These are phyloP conservation scores for Thymelicus sylvestris DNA, from an alignment of 2,888 invertebrate genomes.

Conservation along the genomic window DNA sequence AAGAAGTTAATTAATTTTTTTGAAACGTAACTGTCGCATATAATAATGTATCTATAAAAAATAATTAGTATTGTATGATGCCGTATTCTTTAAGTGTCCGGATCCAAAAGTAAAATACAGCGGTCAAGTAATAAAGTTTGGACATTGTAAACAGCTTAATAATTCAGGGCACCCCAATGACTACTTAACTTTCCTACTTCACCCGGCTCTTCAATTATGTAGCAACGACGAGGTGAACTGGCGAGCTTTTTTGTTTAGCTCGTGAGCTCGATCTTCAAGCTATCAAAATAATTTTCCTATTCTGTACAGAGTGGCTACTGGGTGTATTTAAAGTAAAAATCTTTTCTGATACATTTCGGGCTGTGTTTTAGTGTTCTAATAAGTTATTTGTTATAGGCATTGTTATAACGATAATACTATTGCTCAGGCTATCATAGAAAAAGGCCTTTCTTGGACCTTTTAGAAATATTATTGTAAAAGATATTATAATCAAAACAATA, in stretches of 20 bases:
- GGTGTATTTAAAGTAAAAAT: slow-evolving; percentile 4
- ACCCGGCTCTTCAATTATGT: slow-evolving; percentile 53
- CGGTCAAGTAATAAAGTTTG: slow-evolving; percentile 47
- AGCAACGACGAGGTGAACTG: slow-evolving; percentile 40
- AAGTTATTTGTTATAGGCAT: too few species aligned
- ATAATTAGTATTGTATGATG: not conserved
- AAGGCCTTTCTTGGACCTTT: too few species aligned
- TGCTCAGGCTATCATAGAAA: too few species aligned
- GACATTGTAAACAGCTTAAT: slow-evolving; percentile 58
- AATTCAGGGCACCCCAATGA: slow-evolving; percentile 55
- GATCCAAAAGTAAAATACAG: slow-evolving; percentile 20
- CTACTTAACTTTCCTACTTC: slow-evolving; percentile 52
- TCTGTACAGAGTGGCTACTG: slow-evolving; percentile 9
- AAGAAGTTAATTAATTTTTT: too few species aligned
- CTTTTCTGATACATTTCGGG: not conserved
- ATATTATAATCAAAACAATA: too few species aligned
- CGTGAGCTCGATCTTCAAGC: slow-evolving; percentile 36
- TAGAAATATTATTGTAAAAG: too few species aligned
- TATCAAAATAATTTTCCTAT: slow-evolving; percentile 34
- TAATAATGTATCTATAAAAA: not conserved
- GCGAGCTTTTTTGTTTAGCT: slow-evolving; percentile 42
- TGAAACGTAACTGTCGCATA: not conserved
- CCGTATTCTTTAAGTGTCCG: not conserved
- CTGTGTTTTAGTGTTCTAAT: not conserved
- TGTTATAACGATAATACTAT: too few species aligned